Base-by-base conservation (phyloP, 2,113 vertebrate genomes). In the Helogale parvula region DNA sequence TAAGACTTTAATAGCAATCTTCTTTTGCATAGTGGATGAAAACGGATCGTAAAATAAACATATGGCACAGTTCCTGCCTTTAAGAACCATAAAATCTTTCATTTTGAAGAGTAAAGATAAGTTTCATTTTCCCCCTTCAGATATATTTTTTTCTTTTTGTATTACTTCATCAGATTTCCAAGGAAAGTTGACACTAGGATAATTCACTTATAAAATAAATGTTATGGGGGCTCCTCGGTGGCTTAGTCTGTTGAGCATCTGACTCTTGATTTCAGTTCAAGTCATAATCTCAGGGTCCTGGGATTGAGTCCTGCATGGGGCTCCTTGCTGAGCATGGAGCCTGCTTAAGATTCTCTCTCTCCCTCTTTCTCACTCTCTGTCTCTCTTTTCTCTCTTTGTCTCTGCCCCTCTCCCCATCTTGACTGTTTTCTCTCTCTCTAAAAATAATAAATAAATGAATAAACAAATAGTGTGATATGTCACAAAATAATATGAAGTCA, bases 161-260 rank as follows among this genome's bases (percentile, higher is more conserved):
- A 76, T 86, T 82, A 91, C 41, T 81, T 69, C 23, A 88, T 89
- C 4, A 76, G 12, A 87, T 88, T 89, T 87, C 90, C 41, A 76
- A 23, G 21, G 71, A 72, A 88, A 84, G 72, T 4, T 33, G 47
- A 88, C 83, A 91, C 54, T 60, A 79, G 83, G 45, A 86, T 91
- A 88, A 80, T 82, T 66, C 12, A 88, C 47, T 94, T 74, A 88
- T 68, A 94, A 38, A 84, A 50, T 85, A 95, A 90, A 77, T 65
- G 5, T 57, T 57, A 57, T 57, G 54, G 54, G 54, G 21, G 57
- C 7, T 60, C 21, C 57, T 60, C 21, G 8, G 57, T 60, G 57
- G 7, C 21, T 60, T 19, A 60, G 21, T 60, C 57, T 60, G 21
- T 60, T 60, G 21, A 60, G 21, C 57, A 60, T 60, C 21, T 2